Base-by-base conservation (phyloP, 2,113 vertebrate species). In the Colistium nudipinnis region DNA sequence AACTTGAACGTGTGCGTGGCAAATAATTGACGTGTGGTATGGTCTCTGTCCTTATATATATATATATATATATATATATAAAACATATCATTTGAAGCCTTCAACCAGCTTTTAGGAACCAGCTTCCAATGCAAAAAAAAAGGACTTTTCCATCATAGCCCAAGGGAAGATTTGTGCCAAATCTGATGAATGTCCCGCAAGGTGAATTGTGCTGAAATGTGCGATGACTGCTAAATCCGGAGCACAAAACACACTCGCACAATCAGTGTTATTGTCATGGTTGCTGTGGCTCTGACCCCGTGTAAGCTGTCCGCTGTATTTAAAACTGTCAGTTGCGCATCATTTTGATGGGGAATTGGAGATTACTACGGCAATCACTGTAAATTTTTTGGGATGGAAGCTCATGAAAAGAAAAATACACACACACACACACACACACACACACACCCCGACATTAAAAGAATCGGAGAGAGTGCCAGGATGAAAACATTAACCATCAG, bases 401-500 rank as follows among this genome's bases (percentile, higher is more conserved):
- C 27, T 51, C 54, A 62, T 39, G 61, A 19, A 49, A 64, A 68
- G 59, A 61, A 76, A 68, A 71, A 61, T 59, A 55, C 45, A 74
- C 70, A 74, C 66, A 54, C 70, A 61, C 52, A 17, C 62, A 53
- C 55, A 75, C 79, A 82, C 27, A 77, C 66, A 74, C 62, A 54
- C 60, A 57, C 35, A 11, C 61, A 56, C 59, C 66, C 77, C 84
- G 67, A 78, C 76, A 78, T 70, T 70, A 81, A 76, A 80, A 73
- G 80, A 75, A 66, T 85, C 71, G 86, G 74, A 76, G 63, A 70
- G 70, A 77, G 81, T 86, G 87, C 83, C 87, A 88, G 71, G 70
- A 75, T 73, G 66, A 89, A 87, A 90, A 87, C 82, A 85, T 88
- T 84, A 85, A 87, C 76, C 81, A 88, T 90, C 88, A 68, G 85